Evolutionary conservation across 2,797 vertebrate species (phyloP), one percentile per base, ranked within the genome.

Genomic region (Xyrichtys novacula): DNA sequence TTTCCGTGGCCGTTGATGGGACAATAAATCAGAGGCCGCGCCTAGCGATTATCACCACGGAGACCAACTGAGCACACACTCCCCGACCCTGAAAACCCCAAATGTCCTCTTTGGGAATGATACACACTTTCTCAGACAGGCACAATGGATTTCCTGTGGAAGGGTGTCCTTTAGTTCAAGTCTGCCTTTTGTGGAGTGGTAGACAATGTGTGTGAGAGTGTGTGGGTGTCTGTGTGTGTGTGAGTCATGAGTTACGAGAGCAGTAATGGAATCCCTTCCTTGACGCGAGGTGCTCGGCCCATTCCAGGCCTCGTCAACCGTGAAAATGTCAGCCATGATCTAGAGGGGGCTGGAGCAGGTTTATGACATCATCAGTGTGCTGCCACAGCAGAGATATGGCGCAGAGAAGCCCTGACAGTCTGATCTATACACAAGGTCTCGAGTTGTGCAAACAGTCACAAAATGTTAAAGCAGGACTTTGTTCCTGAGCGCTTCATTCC

Each of bases 341-440:
- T 81, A 93, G 65, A 83, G 89, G 55, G 55, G 76, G 59, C 84
- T 80, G 87, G 66, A 88, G 85, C 84, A 64, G 76, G 67, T 92
- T 93, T 91, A 93, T 92, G 91, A 93, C 91, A 93, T 92, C 91
- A 93, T 93, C 92, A 92, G 89, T 83, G 86, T 73, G 89, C 89
- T 90, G 88, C 91, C 91, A 88, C 52, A 1, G 76, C 76, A 84
- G 80, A 89, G 88, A 84, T 89, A 92, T 83, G 74, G 76, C 74
- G 56, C 44, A 1, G 43, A 38, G 39, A 74, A 19, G 26, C 20
- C 58, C 52, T 17, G 68, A 66, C 65, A 60, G 72, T 38, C 68
- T 58, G 78, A 82, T 84, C 74, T 54, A 63, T 74, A 78, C 46
- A 60, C 78, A 81, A 83, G 88, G 80, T 81, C 85, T 88, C 39